phyloP scores from a whole-genome alignment of 2,797 vertebrate genomes.

The Microctenopoma steveboyesi region DNA sequence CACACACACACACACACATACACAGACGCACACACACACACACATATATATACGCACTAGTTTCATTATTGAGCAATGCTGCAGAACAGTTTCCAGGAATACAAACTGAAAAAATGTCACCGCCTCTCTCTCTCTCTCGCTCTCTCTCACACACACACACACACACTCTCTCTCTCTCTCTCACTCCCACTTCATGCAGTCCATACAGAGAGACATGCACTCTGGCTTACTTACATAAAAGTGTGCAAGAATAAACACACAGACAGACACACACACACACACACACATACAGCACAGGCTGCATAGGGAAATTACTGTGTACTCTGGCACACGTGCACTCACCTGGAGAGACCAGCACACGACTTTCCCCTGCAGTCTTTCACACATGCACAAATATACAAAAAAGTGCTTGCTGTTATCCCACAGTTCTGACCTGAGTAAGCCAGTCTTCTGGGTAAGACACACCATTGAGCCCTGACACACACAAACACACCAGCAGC shows the following conservation, averaged over 20 bases:
- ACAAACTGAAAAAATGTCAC: slow-evolving; percentile 79
- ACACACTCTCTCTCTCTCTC: slow-evolving; percentile 17
- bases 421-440: slow-evolving; percentile 75
- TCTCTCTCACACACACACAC: too few species aligned
- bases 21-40: slow-evolving; percentile 7
- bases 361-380: slow-evolving; percentile 48
- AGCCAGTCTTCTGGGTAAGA: slow-evolving; percentile 67
- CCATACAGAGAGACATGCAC: slow-evolving; percentile 65
- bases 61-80: slow-evolving; percentile 85
- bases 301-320: slow-evolving; percentile 69
- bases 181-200: slow-evolving; percentile 67
- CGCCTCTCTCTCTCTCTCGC: slow-evolving; percentile 48
- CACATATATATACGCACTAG: slow-evolving; percentile 61
- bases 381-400: slow-evolving; percentile 48
- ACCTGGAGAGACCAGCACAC: slow-evolving; percentile 69
- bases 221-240: slow-evolving; percentile 71
- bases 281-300: slow-evolving; percentile 40
- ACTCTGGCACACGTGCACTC: slow-evolving; percentile 68
- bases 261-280: slow-evolving; percentile 28
- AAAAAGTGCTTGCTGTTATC: slow-evolving; percentile 53
- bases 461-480: slow-evolving; percentile 63
- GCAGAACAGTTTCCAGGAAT: slow-evolving; percentile 85
- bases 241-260: slow-evolving; percentile 42
- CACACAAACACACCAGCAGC: slow-evolving; percentile 55
- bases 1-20: slow-evolving; percentile 18